Evolutionary conservation across 2,797 vertebrate genomes (phyloP).

Genomic region (Telmatherina bonti): DNA sequence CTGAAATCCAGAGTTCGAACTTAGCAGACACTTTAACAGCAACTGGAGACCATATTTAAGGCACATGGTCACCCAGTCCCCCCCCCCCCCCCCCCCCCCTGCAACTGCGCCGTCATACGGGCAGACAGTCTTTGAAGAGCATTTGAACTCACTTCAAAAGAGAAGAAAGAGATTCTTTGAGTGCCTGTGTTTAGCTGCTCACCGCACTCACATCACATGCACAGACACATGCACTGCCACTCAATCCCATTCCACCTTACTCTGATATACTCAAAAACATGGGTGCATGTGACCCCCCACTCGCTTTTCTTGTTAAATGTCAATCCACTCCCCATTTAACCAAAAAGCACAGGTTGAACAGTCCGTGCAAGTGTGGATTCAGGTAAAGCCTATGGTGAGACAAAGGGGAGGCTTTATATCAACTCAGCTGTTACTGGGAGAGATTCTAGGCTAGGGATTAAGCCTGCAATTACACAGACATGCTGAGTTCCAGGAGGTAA

Average conservation of each 20-base stretch:
- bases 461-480: constrained; percentile 71
- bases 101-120: constrained; percentile 58
- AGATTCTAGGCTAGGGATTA: constrained; percentile 69
- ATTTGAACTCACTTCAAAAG: constrained; percentile 88
- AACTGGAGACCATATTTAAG: constrained; percentile 53
- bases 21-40: constrained; percentile 40
- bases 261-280: constrained; percentile 38
- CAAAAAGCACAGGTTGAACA: constrained; percentile 56
- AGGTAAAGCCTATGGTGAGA: constrained; percentile 64
- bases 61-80: constrained; percentile 61
- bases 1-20: constrained; percentile 48
- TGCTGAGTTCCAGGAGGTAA: constrained; percentile 65
- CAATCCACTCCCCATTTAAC: constrained; percentile 50
- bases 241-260: constrained; percentile 52
- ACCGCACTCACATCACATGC: constrained; percentile 50
- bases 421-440: constrained; percentile 63
- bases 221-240: constrained; percentile 23
- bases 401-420: constrained; percentile 49
- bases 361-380: constrained; percentile 65
- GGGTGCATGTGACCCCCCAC: constrained; percentile 28
- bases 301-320: constrained; percentile 34
- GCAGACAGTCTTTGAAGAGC: constrained; percentile 84
- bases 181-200: constrained; percentile 79
- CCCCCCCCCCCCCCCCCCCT: constrained; percentile 22
- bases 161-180: constrained; percentile 85